A percentile compares a stretch with the other conserved stretches of the same genome.
These are phyloP conservation scores for Oreochromis niloticus DNA, from an alignment of 2,113 vertebrate species.

Conservation along the genomic window DNA sequence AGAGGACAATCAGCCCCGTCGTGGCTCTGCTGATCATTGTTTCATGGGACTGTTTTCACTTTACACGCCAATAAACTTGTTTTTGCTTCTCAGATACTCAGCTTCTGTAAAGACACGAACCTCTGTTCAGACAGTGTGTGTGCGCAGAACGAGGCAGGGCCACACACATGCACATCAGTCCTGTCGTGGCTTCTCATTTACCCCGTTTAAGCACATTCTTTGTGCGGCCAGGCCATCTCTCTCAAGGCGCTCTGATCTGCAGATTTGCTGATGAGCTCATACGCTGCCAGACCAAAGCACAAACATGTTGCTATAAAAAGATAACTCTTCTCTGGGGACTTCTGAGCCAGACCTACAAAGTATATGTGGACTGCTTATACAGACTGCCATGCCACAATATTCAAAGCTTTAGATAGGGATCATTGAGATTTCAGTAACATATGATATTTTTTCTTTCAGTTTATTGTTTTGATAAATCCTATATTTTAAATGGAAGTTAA, in stretches of 20 bases:
- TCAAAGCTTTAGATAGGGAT: not conserved
- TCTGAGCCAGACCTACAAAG: constrained; percentile 2
- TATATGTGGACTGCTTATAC: not conserved
- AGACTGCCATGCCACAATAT: not conserved
- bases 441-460: not conserved
- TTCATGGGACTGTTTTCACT: not conserved
- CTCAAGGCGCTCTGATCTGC: not conserved
- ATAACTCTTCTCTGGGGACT: constrained; percentile 9
- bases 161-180: constrained; percentile 18
- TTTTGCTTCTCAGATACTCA: not conserved
- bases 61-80: not conserved
- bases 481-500: not conserved
- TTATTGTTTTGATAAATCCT: not conserved
- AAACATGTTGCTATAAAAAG: constrained; percentile 44
- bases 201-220: not conserved
- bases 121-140: not conserved
- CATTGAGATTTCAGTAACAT: not conserved
- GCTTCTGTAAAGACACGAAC: not conserved
- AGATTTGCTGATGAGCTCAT: constrained; percentile 41
- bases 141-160: not conserved
- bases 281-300: constrained; percentile 17
- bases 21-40: not conserved
- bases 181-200: not conserved
- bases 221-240: not conserved
- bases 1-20: not conserved